A percentile compares a stretch with the other conserved stretches of the same genome.
phyloP scores from a whole-genome alignment of 2,888 invertebrate genomes.

The Mythimna loreyi region DNA sequence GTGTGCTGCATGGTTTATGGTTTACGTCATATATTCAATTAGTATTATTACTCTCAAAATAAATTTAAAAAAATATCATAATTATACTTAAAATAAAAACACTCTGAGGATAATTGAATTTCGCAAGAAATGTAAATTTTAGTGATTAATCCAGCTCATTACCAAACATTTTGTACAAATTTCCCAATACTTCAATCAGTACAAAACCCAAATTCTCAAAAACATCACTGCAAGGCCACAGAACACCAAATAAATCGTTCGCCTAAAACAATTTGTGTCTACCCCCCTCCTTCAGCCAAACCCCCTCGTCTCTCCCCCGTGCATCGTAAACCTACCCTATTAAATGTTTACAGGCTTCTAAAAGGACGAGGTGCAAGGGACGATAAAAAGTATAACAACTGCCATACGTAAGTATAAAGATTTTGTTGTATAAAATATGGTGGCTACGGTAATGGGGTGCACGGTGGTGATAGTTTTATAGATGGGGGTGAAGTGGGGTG shows the following conservation, averaged over 20 bases:
- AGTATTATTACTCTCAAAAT: not conserved
- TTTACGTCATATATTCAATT: constrained; percentile 16
- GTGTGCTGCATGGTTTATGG: constrained; percentile 19
- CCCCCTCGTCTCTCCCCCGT: constrained; percentile 57
- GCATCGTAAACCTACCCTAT: constrained; percentile 82
- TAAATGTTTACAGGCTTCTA: constrained; percentile 85
- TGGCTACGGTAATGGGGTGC: constrained; percentile 23
- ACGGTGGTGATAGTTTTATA: constrained; percentile 45
- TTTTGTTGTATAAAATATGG: constrained; percentile 59
- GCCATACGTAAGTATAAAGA: constrained; percentile 57
- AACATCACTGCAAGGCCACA: constrained; percentile 46
- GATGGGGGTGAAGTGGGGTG: not conserved
- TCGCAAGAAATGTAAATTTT: not conserved
- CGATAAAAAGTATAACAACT: constrained; percentile 69
- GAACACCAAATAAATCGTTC: constrained; percentile 60
- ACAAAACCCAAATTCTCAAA: constrained; percentile 21
- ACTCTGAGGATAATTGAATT: not conserved
- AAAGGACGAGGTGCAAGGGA: constrained; percentile 70
- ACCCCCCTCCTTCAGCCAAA: constrained; percentile 45
- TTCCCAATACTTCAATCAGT: not conserved
- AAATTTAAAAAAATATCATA: not conserved
- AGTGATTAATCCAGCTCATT: not conserved
- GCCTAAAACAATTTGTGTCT: constrained; percentile 69
- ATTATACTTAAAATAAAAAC: not conserved
- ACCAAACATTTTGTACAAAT: not conserved